Evolutionary conservation across 1,140 invertebrate species (phyloP), one percentile per base, ranked within the genome.

Genomic region (Drosophila malerkotliana): DNA sequence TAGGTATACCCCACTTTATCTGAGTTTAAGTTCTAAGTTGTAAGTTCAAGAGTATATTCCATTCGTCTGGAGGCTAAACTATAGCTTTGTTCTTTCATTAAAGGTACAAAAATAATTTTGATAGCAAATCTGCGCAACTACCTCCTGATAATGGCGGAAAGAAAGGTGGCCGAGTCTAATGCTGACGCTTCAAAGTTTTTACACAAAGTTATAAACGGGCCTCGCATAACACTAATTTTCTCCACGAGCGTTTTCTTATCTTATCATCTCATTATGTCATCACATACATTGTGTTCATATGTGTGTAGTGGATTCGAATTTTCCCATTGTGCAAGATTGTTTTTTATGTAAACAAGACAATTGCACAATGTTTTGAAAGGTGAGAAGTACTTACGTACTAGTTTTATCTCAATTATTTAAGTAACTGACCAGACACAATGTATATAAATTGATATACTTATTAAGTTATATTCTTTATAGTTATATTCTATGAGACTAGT

Each of bases 161-260:
- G 4, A 37, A n/a, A 37, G 34, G 10, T n/a, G 12, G 41, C 4
- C 7, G n/a, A 44, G 7, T 15, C n/a, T 44, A 44, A 44, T 44
- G 41, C 41, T 44, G 41, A 44, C 41, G 41, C 8, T 44, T 12
- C 41, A 14, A 44, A 14, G 15, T 15, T 15, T 7, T 44, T 44
- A 44, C 12, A 41, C 41, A 44, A 44, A 44, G 41, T 44, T 18
- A 44, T 14, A 44, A 44, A 44, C 14, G 41, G 34, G 15, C 41
- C 41, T 44, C 41, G 41, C 41, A 44, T 44, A 44, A 44, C 41
- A 44, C n/a, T 18, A 44, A 44, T 44, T 44, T 15, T 18, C 41
- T 18, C n/a, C 41, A 44, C 15, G 41, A 44, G 41, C 3, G 4
- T 5, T 6, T 8, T 2, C 6, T 9, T 44, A 44, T 44, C 41